Percentiles rank a stretch among this genome's conserved stretches.
Conservation (phyloP, 1,140 invertebrate genomes). For the Argopecten irradians region DNA sequence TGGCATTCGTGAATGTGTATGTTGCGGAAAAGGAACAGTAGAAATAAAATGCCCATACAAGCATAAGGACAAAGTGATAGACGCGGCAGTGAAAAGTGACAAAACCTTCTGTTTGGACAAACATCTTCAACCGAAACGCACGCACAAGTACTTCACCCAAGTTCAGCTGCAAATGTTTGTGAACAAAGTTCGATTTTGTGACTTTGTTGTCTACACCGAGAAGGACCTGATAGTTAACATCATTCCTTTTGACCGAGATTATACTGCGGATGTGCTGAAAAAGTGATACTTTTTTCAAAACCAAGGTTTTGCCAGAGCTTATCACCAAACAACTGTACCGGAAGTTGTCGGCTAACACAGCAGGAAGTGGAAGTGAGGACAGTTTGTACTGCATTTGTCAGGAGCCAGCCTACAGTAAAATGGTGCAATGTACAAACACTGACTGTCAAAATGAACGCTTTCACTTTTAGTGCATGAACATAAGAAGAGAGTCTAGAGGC, state of each 20-base stretch:
- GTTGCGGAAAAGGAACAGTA: slow-evolving; percentile 36
- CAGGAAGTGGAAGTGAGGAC: no score
- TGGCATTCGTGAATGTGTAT: no score
- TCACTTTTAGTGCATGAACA: no score
- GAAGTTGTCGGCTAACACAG: no score
- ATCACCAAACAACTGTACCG: no score
- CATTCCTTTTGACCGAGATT: not conserved
- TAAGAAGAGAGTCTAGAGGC: no score
- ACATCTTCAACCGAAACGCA: not conserved
- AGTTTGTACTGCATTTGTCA: no score
- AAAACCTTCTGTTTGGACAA: slow-evolving; percentile 14
- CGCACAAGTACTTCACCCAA: not conserved
- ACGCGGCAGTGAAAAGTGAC: not conserved
- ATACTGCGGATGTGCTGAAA: not conserved
- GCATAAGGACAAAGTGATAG: slow-evolving; percentile 25
- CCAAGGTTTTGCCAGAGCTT: not conserved
- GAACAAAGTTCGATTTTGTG: not conserved
- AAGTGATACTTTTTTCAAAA: not conserved
- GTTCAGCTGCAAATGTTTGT: slow-evolving; percentile 22
- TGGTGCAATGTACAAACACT: no score
- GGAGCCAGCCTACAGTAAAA: no score
- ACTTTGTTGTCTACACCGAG: not conserved
- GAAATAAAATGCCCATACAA: no score
- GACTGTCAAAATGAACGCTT: no score
- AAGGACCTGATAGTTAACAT: not conserved